Evolutionary conservation across 2,888 invertebrate species (phyloP), one percentile per base, ranked within the genome.

Genomic region (Agrotis exclamationis): DNA sequence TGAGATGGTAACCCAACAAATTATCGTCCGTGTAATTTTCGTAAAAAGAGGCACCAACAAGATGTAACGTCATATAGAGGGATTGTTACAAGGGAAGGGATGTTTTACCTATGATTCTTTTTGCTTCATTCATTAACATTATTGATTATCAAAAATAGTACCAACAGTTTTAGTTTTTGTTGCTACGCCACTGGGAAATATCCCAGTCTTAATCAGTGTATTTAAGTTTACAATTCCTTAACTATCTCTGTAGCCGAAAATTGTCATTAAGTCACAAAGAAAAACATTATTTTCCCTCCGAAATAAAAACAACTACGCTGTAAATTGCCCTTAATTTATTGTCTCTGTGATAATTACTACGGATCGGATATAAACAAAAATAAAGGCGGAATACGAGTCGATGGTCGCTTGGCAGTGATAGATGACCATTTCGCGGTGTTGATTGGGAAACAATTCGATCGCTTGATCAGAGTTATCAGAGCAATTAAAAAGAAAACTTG

Each of bases 371-470:
- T 63, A 73, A 68, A 80, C 48, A 70, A 69, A 76, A 73, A 64
- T 28, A 77, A 77, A 77, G 2, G 53, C 63, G 16, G 64, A 63
- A 67, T 63, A 28, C 72, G 70, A 70, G 18, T 75, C 74, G 59
- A 77, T 28, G 39, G 74, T 77, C 63, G 62, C 53, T 69, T 68
- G 83, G 57, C 83, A 81, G 60, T 83, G 82, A 83, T 74, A 69
- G 72, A 79, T 76, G 68, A 44, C 72, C 70, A 57, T 53, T 72
- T 65, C 67, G 62, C 20, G 63, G 72, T 71, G 74, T 54, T 72
- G 64, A 81, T 81, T 75, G 81, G 76, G 73, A 72, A 79, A 70
- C 76, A 76, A 76, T 65, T 70, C 70, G 63, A 83, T 80, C 70
- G 70, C 14, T 70, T 65, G 58, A 56, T 81, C 70, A 60, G 69